Base-by-base conservation (phyloP, 2,888 invertebrate genomes). In the Enoplolaimus lenunculus region DNA sequence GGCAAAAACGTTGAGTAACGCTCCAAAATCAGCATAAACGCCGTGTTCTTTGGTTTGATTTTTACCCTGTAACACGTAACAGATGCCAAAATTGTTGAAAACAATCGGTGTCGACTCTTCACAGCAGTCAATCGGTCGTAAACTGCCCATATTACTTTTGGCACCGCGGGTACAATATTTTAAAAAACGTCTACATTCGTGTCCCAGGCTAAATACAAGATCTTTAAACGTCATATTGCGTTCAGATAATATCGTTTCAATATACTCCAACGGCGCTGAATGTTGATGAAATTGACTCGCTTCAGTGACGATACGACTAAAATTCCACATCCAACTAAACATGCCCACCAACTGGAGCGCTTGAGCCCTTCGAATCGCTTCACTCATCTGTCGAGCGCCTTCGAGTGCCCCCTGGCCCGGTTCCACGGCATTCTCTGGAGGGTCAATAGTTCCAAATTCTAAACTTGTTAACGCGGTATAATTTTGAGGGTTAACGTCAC, bases 401-500 rank as follows among this genome's bases (percentile, higher is more conserved):
- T n/a, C n/a, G n/a, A n/a, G n/a, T n/a, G n/a, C n/a, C n/a, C n/a
- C n/a, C n/a, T n/a, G n/a, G n/a, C n/a, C n/a, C n/a, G n/a, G n/a
- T n/a, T n/a, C n/a, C 7, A 45, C 21, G 7, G 45, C 45, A 7
- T 13, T 45, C 21, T 45, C 45, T 45, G 7, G 45, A 7, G 7
- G 45, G 7, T 13, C 21, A 45, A 13, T 21, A 21, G 21, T 13
- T 21, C 7, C 21, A 45, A 45, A 45, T 21, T n/a, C 33, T 2
- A 7, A 34, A 7, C n/a, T n/a, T 7, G 21, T 3, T 3, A 66
- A n/a, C 33, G 67, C 30, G 34, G 67, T 66, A 31, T 30, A 31
- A 34, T 66, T 66, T 34, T 34, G 34, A 3, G 67, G 67, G 34
- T 66, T 34, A 7, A 31, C 67, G n/a, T 66, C 67, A 66, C 67